These are phyloP conservation scores for Brachymystax lenok DNA, from an alignment of 2,797 vertebrate species.

Conservation along the genomic window DNA sequence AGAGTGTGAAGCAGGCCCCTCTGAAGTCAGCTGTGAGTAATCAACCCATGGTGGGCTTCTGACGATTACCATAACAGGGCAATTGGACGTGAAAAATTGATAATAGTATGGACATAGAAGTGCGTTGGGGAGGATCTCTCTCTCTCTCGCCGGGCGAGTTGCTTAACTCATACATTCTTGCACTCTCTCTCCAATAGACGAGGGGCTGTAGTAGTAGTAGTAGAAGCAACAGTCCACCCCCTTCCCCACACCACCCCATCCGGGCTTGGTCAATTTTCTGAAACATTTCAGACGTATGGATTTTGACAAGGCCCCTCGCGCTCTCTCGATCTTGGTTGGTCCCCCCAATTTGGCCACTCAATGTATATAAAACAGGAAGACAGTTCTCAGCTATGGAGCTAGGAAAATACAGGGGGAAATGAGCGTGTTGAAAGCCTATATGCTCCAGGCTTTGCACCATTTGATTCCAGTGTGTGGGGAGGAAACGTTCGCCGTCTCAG, in stretches of 20 bases:
- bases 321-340: constrained; percentile 26
- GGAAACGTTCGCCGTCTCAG: constrained; percentile 50
- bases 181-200: constrained; percentile 16
- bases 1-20: constrained; percentile 87
- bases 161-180: constrained; percentile 48
- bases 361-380: constrained; percentile 43
- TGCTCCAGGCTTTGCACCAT: constrained; percentile 53
- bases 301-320: constrained; percentile 59
- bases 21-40: constrained; percentile 99
- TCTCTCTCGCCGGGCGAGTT: not conserved
- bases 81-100: constrained; percentile 99
- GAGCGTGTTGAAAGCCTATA: constrained; percentile 58
- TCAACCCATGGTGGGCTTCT: constrained; percentile 98
- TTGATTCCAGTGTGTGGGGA: constrained; percentile 52
- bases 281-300: constrained; percentile 55
- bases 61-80: constrained; percentile 99
- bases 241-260: not conserved
- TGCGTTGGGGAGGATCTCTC: constrained; percentile 31
- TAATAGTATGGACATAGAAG: constrained; percentile 95
- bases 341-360: constrained; percentile 48
- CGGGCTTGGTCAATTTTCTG: constrained; percentile 27
- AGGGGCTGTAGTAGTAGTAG: too few species aligned
- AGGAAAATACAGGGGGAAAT: constrained; percentile 40
- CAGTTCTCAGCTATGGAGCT: constrained; percentile 50
- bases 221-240: not conserved